Evolutionary conservation across 2,113 vertebrate species (phyloP), one percentile per base, ranked within the genome.

Genomic region (Austrofundulus limnaeus): DNA sequence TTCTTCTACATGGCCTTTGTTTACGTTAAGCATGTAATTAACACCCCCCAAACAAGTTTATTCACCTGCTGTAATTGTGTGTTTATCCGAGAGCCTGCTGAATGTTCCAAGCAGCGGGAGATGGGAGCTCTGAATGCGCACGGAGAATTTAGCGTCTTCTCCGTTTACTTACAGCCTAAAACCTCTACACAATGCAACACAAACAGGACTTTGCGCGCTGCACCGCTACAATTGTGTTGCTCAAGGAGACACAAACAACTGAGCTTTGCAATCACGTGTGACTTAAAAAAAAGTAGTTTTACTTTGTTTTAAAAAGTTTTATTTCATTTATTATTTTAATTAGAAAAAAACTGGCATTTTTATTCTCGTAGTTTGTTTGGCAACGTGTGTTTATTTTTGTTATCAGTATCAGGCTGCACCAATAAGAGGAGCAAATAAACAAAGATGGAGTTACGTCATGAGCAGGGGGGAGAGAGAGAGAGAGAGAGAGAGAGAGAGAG

Each of bases 21-120:
- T 92, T 93, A 87, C 87, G 87, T 91, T 91, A 91, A 92, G 92
- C 90, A 86, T 88, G 92, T 91, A 89, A 93, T 93, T 93, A 93
- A 91, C 91, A 92, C 91, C 89, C 88, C 87, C 89, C 84, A 91
- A 93, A 92, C 91, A 91, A 89, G 92, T 93, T 92, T 83, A 92
- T 92, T 92, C 92, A 92, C 92, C 91, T 93, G 90, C 89, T 75
- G 85, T 92, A 91, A 93, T 93, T 91, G 91, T 92, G 88, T 93
- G 89, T 92, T 92, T 93, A 91, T 92, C 90, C 90, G 79, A 72
- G 73, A 84, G 84, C 87, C 89, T 73, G 80, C 82, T 87, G 81
- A 91, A 89, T 90, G 86, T 89, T 89, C 78, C 65, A 77, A 91
- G 77, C 92, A 93, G 92, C 92, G 80, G 92, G 91, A 74, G 89